Evolutionary conservation across 2,888 invertebrate genomes (phyloP), one percentile per base, ranked within the genome.

Genomic region (Drosophila vallismaia): DNA sequence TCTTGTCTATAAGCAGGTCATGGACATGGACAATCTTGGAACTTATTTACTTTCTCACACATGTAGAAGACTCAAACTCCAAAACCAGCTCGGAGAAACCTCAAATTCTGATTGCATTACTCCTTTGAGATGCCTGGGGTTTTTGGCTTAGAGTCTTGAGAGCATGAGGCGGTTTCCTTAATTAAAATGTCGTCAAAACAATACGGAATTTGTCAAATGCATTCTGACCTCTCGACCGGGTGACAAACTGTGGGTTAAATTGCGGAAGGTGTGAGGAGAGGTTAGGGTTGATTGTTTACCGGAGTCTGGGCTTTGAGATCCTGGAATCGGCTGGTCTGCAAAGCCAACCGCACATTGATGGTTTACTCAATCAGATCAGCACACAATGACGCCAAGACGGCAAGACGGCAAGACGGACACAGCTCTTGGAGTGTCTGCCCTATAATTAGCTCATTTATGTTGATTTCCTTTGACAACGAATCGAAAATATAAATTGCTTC

Each of bases 401-500:
- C 28, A 6, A 28, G 28, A 5, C 38, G 42, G 38, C 55, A 42
- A 28, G 44, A 31, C 36, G 42, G 46, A 67, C 44, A 45, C 4
- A 33, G 54, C 36, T 33, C 36, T n/a, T 10, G 54, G 49, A 68
- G 57, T 44, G 50, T 38, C 53, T 50, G 58, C 29, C 40, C 40
- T 71, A 79, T 86, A 82, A 82, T 82, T 82, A 82, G 88, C 81
- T 84, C 87, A 80, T 80, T 80, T 77, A 77, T 80, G 79, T 71
- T 82, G 86, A 87, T 85, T 85, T 74, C 75, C 88, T 85, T 85
- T 82, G 89, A 84, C 86, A 88, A 63, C 36, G 58, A 71, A 62
- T 71, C 71, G 67, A 69, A 79, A 83, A 62, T 71, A 79, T 76
- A 88, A 85, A 82, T 85, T 77, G 76, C 75, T 64, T 59, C 82